Percentiles rank a stretch among this genome's conserved stretches.
Conservation (phyloP, 2,888 invertebrate genomes). For the Mythimna lalbum region DNA sequence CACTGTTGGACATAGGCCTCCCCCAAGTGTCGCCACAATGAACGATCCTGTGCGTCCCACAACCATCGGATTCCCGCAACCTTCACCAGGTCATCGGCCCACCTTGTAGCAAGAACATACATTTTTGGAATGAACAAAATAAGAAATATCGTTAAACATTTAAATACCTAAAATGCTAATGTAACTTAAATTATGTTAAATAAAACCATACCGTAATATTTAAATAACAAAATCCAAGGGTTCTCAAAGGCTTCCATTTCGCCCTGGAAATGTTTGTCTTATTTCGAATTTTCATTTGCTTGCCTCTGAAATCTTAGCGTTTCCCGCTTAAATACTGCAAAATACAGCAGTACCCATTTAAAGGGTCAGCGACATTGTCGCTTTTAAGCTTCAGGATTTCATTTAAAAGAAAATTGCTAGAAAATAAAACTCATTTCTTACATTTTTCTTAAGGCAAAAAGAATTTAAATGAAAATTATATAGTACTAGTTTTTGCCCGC, state of each 20-base stretch:
- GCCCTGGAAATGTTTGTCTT: slow-evolving; percentile 42
- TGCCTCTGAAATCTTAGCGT: slow-evolving; percentile 51
- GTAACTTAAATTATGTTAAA: slow-evolving; percentile 34
- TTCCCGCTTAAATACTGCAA: slow-evolving; percentile 50
- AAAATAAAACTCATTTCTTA: slow-evolving; percentile 35
- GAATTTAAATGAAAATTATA: slow-evolving; percentile 33
- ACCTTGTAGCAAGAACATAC: background rate
- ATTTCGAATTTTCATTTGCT: slow-evolving; percentile 52
- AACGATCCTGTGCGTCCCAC: no score
- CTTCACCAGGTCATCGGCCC: no score
- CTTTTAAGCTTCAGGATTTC: slow-evolving; percentile 45
- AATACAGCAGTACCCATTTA: slow-evolving; percentile 49
- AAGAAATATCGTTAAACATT: background rate
- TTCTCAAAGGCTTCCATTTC: slow-evolving; percentile 34
- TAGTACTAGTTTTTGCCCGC: no score
- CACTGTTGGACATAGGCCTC: no score
- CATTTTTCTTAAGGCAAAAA: slow-evolving; percentile 29
- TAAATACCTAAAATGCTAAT: slow-evolving; percentile 19
- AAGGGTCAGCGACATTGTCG: slow-evolving; percentile 46
- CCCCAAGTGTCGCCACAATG: no score
- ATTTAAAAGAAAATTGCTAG: slow-evolving; percentile 50
- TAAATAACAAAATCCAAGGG: slow-evolving; percentile 50
- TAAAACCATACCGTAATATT: slow-evolving; percentile 46
- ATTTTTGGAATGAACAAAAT: background rate
- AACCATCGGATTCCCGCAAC: no score